Evolutionary conservation across 2,797 vertebrate genomes (phyloP).

Genomic region (Odontamblyopus lacepedii): DNA sequence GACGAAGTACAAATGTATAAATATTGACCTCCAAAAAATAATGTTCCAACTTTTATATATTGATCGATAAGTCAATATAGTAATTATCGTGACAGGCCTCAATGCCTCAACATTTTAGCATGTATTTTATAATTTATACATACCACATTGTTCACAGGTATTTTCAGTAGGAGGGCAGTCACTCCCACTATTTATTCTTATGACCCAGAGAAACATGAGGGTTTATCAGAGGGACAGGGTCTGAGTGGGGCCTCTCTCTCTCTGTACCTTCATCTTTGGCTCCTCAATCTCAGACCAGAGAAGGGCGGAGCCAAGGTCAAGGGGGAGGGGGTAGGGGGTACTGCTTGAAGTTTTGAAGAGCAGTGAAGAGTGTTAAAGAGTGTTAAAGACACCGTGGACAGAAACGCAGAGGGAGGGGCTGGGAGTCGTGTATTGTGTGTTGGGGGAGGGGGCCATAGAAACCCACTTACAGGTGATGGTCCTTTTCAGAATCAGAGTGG

Average conservation of each 20-base stretch:
- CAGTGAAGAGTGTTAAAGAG: slow-evolving; percentile 50
- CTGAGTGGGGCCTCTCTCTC: slow-evolving; percentile 19
- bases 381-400: slow-evolving; percentile 53
- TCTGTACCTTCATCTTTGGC: slow-evolving; percentile 19
- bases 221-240: slow-evolving; percentile 18
- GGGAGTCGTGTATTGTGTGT: slow-evolving; percentile 6
- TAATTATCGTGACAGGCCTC: too few relatives aligned
- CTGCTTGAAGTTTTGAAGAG: slow-evolving; percentile 20
- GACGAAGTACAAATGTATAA: too few relatives aligned
- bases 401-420: slow-evolving; percentile 26
- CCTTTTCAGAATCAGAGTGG: too few relatives aligned
- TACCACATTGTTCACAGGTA: slow-evolving; percentile 6
- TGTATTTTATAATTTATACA: slow-evolving; percentile 12
- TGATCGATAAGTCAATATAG: too few relatives aligned
- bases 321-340: slow-evolving; percentile 2
- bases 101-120: not conserved
- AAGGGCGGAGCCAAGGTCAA: slow-evolving; percentile 26
- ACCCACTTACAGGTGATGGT: slow-evolving; percentile 8
- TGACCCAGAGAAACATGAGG: slow-evolving; percentile 24
- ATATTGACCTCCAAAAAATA: too few relatives aligned
- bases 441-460: not conserved
- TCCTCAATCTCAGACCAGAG: not conserved
- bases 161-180: slow-evolving; percentile 5
- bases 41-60: too few relatives aligned
- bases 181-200: slow-evolving; percentile 16